A percentile compares a stretch with the other conserved stretches of the same genome.
These are phyloP conservation scores for Sebastes schlegelii DNA, from an alignment of 2,113 vertebrate genomes.

Conservation along the genomic window DNA sequence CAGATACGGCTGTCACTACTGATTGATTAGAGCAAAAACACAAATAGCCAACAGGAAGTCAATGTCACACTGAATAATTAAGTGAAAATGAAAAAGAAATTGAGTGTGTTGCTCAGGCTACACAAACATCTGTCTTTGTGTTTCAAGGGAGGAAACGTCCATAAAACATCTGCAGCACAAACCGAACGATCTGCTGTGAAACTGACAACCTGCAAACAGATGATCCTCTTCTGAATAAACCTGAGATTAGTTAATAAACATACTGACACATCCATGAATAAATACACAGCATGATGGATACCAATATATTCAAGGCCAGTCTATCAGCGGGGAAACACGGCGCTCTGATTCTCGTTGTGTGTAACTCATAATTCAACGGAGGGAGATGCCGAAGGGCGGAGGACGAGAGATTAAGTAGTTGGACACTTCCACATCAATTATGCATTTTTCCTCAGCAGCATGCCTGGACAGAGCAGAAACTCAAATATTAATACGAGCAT, in stretches of 20 bases:
- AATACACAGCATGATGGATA: not conserved
- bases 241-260: slow-evolving; percentile 11
- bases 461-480: slow-evolving; percentile 42
- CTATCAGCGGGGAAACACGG: not conserved
- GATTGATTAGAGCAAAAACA: not conserved
- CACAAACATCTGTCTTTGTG: not conserved
- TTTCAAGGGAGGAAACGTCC: not conserved
- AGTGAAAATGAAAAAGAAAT: not conserved
- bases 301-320: not conserved
- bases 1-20: not conserved
- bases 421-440: slow-evolving; percentile 63
- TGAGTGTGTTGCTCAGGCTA: not conserved
- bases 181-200: not conserved
- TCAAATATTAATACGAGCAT: slow-evolving; percentile 46
- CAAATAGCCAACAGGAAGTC: not conserved
- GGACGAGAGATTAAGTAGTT: slow-evolving; percentile 33
- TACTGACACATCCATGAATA: not conserved
- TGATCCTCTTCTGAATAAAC: slow-evolving; percentile 14
- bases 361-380: slow-evolving; percentile 19
- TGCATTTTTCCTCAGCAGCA: slow-evolving; percentile 42
- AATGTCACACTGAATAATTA: not conserved
- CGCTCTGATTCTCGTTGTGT: not conserved
- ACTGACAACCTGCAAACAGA: not conserved
- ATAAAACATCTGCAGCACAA: not conserved
- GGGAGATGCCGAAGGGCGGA: not conserved